Evolutionary conservation across 2,113 vertebrate species (phyloP).

Genomic region (Heterochromis multidens): DNA sequence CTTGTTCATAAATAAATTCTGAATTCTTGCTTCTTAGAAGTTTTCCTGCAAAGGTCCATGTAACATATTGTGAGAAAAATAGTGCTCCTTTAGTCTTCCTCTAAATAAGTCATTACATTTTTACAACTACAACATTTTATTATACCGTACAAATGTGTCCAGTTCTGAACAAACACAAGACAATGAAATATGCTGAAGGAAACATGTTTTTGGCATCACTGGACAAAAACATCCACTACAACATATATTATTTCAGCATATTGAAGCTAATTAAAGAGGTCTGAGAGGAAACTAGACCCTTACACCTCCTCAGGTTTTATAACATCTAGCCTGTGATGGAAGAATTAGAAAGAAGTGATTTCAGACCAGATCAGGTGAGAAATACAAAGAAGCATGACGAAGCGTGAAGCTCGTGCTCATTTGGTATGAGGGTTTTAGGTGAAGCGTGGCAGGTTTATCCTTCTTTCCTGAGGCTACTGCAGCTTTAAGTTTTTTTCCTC

Average conservation of each 20-base stretch:
- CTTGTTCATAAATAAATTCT: no score
- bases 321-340: no score
- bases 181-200: no score
- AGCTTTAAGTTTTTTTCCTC: background rate
- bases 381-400: background rate
- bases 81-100: background rate
- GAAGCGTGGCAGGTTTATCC: background rate
- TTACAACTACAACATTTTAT: background rate
- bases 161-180: no score
- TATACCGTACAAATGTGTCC: background rate
- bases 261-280: background rate
- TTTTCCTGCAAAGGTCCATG: background rate
- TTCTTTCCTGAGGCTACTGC: background rate
- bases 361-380: background rate
- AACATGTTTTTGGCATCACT: no score
- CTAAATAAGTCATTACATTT: no score
- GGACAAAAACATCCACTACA: background rate
- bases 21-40: background rate
- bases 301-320: rapidly evolving
- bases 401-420: rapidly evolving
- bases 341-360: no score
- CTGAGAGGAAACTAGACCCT: background rate
- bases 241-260: background rate
- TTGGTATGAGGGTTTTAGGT: background rate
- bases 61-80: background rate